Evolutionary conservation across 2,888 invertebrate species (phyloP).

Genomic region (Tiliacea aurago): DNA sequence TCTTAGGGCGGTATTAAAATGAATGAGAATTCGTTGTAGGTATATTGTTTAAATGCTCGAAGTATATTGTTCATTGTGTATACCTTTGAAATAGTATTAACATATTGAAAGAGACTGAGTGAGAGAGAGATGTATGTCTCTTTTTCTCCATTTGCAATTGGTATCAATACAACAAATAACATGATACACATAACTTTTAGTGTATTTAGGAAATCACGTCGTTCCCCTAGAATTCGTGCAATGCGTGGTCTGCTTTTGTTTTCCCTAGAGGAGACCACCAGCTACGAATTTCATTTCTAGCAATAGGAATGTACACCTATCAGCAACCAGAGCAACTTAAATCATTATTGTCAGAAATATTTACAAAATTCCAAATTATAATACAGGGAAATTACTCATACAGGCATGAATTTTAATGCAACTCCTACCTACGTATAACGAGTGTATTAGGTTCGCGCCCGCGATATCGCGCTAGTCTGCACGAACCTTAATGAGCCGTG

Average conservation of each 20-base stretch:
- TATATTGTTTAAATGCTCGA: too few species aligned
- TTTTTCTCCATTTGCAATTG: not conserved
- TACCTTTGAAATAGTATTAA: not conserved
- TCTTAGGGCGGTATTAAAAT: slow-evolving; percentile 38
- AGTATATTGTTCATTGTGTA: not conserved
- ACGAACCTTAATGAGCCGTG: not conserved
- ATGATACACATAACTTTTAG: not conserved
- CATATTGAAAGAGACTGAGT: not conserved
- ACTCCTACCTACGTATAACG: not conserved
- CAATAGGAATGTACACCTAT: not conserved
- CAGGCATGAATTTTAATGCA: not conserved
- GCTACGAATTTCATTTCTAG: not conserved
- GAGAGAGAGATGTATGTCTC: not conserved
- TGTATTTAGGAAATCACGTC: not conserved
- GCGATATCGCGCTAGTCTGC: too few species aligned
- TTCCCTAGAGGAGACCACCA: not conserved
- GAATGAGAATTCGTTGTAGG: slow-evolving; percentile 22
- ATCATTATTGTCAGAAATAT: not conserved
- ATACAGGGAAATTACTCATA: not conserved
- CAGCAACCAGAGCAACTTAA: not conserved
- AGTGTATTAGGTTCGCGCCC: not conserved
- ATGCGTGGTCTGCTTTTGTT: not conserved
- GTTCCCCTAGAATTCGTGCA: not conserved
- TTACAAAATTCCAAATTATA: not conserved
- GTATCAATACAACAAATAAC: not conserved